Evolutionary conservation across 2,113 vertebrate species (phyloP), one percentile per base, ranked within the genome.

Genomic region (Hassar affinis): DNA sequence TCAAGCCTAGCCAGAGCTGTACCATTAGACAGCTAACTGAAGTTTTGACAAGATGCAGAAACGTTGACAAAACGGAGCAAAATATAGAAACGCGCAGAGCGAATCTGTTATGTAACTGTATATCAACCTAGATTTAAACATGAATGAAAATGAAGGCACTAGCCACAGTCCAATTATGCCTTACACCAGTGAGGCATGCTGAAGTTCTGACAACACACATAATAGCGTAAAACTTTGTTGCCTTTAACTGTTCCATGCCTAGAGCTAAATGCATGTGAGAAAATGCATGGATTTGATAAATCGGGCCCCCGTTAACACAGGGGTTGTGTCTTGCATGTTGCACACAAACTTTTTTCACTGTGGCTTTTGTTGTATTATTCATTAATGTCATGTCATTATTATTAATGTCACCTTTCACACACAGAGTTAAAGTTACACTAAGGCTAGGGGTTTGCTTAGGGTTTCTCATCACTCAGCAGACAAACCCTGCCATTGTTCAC

Each of bases 401-500:
- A 54, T 35, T 77, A 38, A 20, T n/a, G 38, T 64, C 81, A 51
- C 51, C 66, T 25, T 20, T 52, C n/a, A 52, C 75, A 18, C 49
- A 18, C 20, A 4, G 38, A 38, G 38, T n/a, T 33, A 66, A 45
- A 27, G 25, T 82, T 84, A 74, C 80, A 84, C 64, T 72, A 49
- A 82, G 84, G 82, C 64, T 71, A 78, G 38, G 56, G 78, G 42
- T 76, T 66, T 81, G 80, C 84, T 7, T 18, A 79, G 85, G 76
- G 12, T 54, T 42, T 42, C 38, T 42, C 38, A 42, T 84, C 83
- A 82, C 76, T 75, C 72, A 77, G 80, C 69, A 84, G 84, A 88
- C 89, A 77, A 88, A 85, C 80, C 42, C 66, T 38, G 82, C 80
- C 77, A 81, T 89, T 87, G 83, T 89, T 78, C 84, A 51, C 64